These are phyloP conservation scores for Chelidonichthys spinosus DNA, from an alignment of 2,797 vertebrate genomes.

Conservation along the genomic window DNA sequence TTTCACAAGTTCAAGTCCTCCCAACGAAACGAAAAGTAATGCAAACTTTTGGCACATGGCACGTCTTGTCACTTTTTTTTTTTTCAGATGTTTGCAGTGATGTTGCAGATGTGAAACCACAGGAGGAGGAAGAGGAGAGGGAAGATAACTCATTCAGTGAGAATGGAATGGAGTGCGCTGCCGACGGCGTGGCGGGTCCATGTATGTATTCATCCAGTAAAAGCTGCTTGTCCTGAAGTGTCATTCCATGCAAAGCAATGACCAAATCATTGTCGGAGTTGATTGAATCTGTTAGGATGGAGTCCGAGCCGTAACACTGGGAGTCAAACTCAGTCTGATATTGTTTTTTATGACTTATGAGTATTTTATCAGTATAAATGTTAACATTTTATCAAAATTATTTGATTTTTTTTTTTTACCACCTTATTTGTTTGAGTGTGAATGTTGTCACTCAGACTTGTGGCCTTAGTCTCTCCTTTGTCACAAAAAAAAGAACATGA, in stretches of 20 bases:
- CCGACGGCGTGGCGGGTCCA: constrained; percentile 50
- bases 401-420: too few relatives aligned
- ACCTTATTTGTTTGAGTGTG: neutral
- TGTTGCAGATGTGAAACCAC: constrained; percentile 58
- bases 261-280: neutral
- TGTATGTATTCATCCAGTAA: constrained; percentile 21
- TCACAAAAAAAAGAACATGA: constrained; percentile 21
- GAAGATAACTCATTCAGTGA: constrained; percentile 46
- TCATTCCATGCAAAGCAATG: constrained; percentile 3
- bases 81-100: constrained; percentile 55
- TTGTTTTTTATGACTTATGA: neutral
- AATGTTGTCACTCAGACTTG: constrained; percentile 15
- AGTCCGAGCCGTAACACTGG: neutral
- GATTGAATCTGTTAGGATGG: neutral
- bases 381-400: too few relatives aligned
- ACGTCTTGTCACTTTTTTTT: constrained; percentile 24
- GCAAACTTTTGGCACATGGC: constrained; percentile 2
- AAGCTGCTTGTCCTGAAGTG: neutral
- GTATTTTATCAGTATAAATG: too few relatives aligned
- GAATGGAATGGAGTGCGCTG: constrained; percentile 48
- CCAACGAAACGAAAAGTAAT: constrained; percentile 9
- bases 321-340: neutral
- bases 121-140: constrained; percentile 63
- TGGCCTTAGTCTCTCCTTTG: neutral
- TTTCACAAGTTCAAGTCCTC: neutral